Percentiles rank a stretch among this genome's conserved stretches.
phyloP scores from a whole-genome alignment of 2,888 invertebrate genomes.

The Pheosia gnoma region DNA sequence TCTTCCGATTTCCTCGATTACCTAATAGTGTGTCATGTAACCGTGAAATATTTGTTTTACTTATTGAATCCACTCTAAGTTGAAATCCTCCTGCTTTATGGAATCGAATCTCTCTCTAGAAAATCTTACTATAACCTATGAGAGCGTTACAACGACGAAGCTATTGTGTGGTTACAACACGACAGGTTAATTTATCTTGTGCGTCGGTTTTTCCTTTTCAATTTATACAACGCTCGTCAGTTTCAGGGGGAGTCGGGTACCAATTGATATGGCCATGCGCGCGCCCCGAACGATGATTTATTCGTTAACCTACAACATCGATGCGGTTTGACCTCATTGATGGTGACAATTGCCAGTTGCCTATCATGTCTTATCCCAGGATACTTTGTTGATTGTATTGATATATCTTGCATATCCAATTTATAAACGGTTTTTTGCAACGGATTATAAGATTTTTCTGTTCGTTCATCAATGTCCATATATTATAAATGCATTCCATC shows the following conservation, averaged over 20 bases:
- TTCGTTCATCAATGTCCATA: too few relatives aligned
- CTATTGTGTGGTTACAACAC: background rate
- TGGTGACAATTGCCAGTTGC: constrained; percentile 52
- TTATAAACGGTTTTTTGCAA: too few relatives aligned
- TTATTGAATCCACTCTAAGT: too few relatives aligned
- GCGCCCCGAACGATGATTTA: constrained; percentile 70
- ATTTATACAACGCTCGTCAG: constrained; percentile 40
- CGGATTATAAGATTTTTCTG: too few relatives aligned
- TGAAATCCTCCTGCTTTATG: too few relatives aligned
- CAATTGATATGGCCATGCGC: constrained; percentile 78
- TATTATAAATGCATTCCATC: too few relatives aligned
- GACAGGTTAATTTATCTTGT: constrained; percentile 6
- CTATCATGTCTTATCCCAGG: constrained; percentile 24
- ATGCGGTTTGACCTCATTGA: constrained; percentile 73
- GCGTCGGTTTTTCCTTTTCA: constrained; percentile 44
- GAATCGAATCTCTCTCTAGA: too few relatives aligned
- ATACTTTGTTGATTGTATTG: too few relatives aligned
- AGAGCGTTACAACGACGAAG: background rate
- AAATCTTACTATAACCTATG: background rate
- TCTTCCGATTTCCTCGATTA: background rate
- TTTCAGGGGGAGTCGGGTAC: constrained; percentile 49
- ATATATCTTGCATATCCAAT: too few relatives aligned
- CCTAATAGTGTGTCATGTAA: too few relatives aligned
- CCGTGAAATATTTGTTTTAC: too few relatives aligned
- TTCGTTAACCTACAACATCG: constrained; percentile 76